Evolutionary conservation across 2,888 invertebrate species (phyloP).

Genomic region (Stenchaetothrips biformis): DNA sequence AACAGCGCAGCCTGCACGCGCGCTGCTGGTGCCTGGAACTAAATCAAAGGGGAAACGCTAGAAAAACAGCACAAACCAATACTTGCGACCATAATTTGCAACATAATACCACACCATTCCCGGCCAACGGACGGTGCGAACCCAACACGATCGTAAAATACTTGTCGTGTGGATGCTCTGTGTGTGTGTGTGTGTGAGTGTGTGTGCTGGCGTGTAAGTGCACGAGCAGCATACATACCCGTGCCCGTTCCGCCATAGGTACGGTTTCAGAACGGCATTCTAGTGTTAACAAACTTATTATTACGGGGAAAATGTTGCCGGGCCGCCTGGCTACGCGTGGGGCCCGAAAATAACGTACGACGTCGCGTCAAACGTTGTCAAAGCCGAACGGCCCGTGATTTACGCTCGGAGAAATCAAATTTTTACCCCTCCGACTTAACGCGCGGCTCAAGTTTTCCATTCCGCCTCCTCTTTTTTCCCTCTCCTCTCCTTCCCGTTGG

Average conservation of each 20-base stretch:
- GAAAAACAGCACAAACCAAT: conserved; percentile 23
- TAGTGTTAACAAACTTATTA: conserved; percentile 25
- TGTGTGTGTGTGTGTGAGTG: conserved; percentile 7
- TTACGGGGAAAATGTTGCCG: not conserved
- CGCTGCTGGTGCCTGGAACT: not conserved
- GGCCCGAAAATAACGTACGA: not conserved
- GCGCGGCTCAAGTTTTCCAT: not conserved
- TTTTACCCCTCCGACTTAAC: not conserved
- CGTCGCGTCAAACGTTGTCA: not conserved
- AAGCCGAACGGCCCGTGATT: not conserved
- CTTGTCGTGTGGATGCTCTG: conserved; percentile 3
- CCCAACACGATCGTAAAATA: conserved; percentile 24
- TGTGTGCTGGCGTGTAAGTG: not conserved
- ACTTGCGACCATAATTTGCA: conserved; percentile 11
- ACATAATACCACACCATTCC: conserved; percentile 23
- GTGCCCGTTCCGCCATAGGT: not conserved
- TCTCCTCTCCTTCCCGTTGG: no score
- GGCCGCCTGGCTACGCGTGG: not conserved
- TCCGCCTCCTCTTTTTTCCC: no score
- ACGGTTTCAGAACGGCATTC: conserved; percentile 17
- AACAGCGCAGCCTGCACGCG: not conserved
- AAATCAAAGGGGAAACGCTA: conserved; percentile 15
- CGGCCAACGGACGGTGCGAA: conserved; percentile 16
- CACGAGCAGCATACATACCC: not conserved
- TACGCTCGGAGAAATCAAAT: not conserved